Base-by-base conservation (phyloP, 2,113 vertebrate genomes). In the Tragelaphus imberbis region DNA sequence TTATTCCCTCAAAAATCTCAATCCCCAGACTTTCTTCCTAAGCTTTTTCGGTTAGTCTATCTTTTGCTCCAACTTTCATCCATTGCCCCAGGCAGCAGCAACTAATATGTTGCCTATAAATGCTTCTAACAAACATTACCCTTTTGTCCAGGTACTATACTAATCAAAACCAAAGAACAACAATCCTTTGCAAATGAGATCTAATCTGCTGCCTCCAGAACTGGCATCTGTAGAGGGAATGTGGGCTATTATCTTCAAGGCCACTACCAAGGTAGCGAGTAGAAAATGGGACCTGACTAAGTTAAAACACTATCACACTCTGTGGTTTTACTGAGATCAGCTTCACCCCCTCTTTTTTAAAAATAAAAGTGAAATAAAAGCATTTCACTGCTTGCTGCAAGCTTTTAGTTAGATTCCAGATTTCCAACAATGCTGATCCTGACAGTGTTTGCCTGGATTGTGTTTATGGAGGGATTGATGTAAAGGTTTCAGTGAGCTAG, bases 381-480 rank as follows among this genome's bases (percentile, higher is more conserved):
- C 68, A 86, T 94, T 86, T 58, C 56, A 65, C 7, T 92, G 56
- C 77, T n/a, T 92, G 93, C 65, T 95, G 49, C 36, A 96, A 92
- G 49, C 61, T 84, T 56, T 88, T 92, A 56, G 77, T 95, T 71
- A 91, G n/a, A 55, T 21, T 95, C 84, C 65, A 68, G 93, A 85
- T 65, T 92, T 65, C 79, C 13, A 61, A 79, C 30, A 77, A 56
- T 79, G 63, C 88, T 84, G 79, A 92, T 92, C 59, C 47, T 81
- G 59, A 86, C 40, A 25, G 23, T 25, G 90, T 95, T 95, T 93
- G 80, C 80, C 40, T 90, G 44, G 40, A 49, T 12, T 81, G 79
- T 97, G 80, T 44, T 95, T 92, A 53, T 61, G 23, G 59, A 90
- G 28, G 28, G 19, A 97, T 14, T 10, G 13, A 95, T n/a, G 61